Base-by-base conservation (phyloP, 2,888 invertebrate species). In the Criorhina ranunculi region DNA sequence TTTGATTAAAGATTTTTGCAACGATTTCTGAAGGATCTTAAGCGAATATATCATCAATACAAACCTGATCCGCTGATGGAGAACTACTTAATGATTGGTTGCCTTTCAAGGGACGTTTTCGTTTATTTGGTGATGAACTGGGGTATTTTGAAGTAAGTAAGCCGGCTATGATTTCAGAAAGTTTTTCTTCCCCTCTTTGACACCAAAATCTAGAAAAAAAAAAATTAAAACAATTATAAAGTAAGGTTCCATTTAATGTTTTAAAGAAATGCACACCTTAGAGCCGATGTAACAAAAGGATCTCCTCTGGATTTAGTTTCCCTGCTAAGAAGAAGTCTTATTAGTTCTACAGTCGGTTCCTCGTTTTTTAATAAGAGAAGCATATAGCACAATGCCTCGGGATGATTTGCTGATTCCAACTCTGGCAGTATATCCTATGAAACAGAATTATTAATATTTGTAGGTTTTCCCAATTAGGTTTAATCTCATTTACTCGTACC, bases 341-440 rank as follows among this genome's bases (percentile, higher is more conserved):
- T 93, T 87, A 98, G 94, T 89, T 98, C 98, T 86, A 95, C 94
- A 17, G 96, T 96, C 17, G 98, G 98, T 90, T 95, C 96, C 91
- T 98, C 98, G 92, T 97, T 96, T 92, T 98, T 98, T 87, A 99
- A 93, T 94, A 98, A 95, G 87, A 99, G 93, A 88, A 98, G 93
- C 88, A 99, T 95, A 85, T 97, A 96, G 37, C 98, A 97, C 31
- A 98, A 92, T 0, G 99, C 98, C 93, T 99, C 99, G 0, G 98
- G 95, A 91, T 99, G 97, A 88, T 95, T 95, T 90, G 95, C 94
- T 91, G 95, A 95, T 89, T 96, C 96, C 81, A 98, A 92, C 89
- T 97, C 96, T 15, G 94, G 94, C 88, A 94, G 93, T 86, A 94
- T 93, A 87, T 92, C 92, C 92, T 89, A 53, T 5, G 31, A 73